These are phyloP conservation scores for Alviniconcha strummeri DNA, from an alignment of 2,888 invertebrate species.

Conservation along the genomic window DNA sequence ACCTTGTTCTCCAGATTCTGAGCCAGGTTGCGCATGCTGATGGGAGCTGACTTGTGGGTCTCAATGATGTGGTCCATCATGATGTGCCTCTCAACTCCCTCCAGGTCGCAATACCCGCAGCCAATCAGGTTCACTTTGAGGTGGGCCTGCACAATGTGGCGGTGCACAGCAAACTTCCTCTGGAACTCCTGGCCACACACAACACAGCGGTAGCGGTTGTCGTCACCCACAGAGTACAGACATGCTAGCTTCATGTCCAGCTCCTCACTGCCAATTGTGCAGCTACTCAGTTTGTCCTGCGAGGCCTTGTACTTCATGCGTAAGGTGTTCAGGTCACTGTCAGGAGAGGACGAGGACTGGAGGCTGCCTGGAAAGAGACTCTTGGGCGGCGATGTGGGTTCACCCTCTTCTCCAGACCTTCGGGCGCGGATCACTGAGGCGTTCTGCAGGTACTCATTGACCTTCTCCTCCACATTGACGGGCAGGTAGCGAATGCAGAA, in stretches of 20 bases:
- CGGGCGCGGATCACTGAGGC: constrained; percentile 26
- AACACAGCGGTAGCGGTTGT: constrained; percentile 35
- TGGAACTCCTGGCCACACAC: constrained; percentile 45
- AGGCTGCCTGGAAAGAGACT: neutral
- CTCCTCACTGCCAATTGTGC: constrained; percentile 42
- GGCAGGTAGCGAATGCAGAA: constrained; percentile 44
- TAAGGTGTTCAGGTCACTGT: constrained; percentile 7
- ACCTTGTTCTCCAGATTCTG: constrained; percentile 39
- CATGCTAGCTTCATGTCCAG: constrained; percentile 45
- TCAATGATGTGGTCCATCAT: constrained; percentile 48
- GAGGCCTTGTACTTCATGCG: constrained; percentile 10
- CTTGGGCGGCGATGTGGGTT: neutral
- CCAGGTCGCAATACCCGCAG: constrained; percentile 45
- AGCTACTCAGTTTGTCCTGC: constrained; percentile 19
- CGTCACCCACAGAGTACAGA: constrained; percentile 39
- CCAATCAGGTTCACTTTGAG: constrained; percentile 43
- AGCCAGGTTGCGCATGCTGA: constrained; percentile 38
- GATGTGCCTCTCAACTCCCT: constrained; percentile 47
- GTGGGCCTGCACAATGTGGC: constrained; percentile 45
- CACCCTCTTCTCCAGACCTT: constrained; percentile 18
- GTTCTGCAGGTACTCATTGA: constrained; percentile 40
- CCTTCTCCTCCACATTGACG: constrained; percentile 43
- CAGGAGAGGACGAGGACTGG: neutral
- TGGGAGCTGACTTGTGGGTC: constrained; percentile 40
- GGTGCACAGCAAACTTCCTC: constrained; percentile 47